phyloP scores from a whole-genome alignment of 2,797 vertebrate species.

The Smutsia temminckii region DNA sequence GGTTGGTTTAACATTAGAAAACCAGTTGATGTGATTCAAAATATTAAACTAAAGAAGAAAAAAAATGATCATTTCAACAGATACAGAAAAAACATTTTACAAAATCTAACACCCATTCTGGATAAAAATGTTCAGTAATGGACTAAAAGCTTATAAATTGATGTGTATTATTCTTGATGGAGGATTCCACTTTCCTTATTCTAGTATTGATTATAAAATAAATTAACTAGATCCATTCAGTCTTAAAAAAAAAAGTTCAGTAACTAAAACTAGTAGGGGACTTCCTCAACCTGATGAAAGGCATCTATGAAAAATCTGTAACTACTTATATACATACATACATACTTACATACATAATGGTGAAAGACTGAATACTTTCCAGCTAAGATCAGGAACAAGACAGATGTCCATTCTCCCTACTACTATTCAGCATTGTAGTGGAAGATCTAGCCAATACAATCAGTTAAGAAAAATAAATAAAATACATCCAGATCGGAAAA shows the following conservation, averaged over 20 bases:
- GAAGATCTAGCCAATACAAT: not conserved
- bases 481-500: not conserved
- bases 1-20: not conserved
- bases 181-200: no score
- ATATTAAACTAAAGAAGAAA: not conserved
- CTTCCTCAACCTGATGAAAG: not conserved
- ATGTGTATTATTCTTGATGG: no score
- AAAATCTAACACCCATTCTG: not conserved
- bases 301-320: not conserved
- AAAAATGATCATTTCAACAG: not conserved
- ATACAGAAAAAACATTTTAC: not conserved
- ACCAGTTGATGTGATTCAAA: not conserved
- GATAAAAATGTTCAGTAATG: not conserved
- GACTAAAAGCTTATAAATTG: no score
- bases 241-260: not conserved
- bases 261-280: not conserved
- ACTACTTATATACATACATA: not conserved
- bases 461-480: conserved; percentile 1
- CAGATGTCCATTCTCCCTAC: not conserved
- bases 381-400: not conserved
- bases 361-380: not conserved
- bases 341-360: not conserved
- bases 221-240: no score
- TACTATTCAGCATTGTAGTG: not conserved
- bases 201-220: no score